Percentiles rank a stretch among this genome's conserved stretches.
These are phyloP conservation scores for Platypus cylindrus DNA, from an alignment of 2,888 invertebrate genomes.

Conservation along the genomic window DNA sequence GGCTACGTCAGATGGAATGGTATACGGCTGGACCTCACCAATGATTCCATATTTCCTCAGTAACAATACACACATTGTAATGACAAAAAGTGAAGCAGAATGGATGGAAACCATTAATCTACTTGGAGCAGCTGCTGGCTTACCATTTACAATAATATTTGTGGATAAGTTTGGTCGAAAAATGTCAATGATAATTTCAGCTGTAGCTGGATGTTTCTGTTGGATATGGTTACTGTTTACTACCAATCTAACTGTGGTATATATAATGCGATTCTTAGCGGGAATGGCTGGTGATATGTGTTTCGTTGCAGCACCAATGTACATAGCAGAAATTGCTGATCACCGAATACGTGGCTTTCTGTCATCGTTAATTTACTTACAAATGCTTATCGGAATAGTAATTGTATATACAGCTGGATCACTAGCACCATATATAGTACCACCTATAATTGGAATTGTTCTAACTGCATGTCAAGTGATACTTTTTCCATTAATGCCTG, in stretches of 20 bases:
- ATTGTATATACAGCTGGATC: conserved; percentile 29
- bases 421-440: conserved; percentile 25
- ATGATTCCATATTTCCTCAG: conserved; percentile 28
- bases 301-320: conserved; percentile 33
- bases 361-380: conserved; percentile 28
- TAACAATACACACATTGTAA: conserved; percentile 26
- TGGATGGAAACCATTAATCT: conserved; percentile 24
- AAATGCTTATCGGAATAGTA: conserved; percentile 30
- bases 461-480: conserved; percentile 25
- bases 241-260: conserved; percentile 21
- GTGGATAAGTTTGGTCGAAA: conserved; percentile 26
- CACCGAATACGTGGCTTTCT: conserved; percentile 30
- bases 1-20: conserved; percentile 33
- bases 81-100: conserved; percentile 21
- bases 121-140: conserved; percentile 19
- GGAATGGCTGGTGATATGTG: conserved; percentile 28
- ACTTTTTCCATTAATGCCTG: conserved; percentile 32
- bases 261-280: conserved; percentile 24
- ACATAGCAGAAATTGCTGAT: conserved; percentile 32
- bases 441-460: conserved; percentile 9
- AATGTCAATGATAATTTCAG: conserved; percentile 26
- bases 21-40: conserved; percentile 33
- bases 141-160: conserved; percentile 24
- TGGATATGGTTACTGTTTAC: conserved; percentile 27
- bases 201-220: conserved; percentile 22